These are phyloP conservation scores for Battus philenor DNA, from an alignment of 1,140 invertebrate species.

Conservation along the genomic window DNA sequence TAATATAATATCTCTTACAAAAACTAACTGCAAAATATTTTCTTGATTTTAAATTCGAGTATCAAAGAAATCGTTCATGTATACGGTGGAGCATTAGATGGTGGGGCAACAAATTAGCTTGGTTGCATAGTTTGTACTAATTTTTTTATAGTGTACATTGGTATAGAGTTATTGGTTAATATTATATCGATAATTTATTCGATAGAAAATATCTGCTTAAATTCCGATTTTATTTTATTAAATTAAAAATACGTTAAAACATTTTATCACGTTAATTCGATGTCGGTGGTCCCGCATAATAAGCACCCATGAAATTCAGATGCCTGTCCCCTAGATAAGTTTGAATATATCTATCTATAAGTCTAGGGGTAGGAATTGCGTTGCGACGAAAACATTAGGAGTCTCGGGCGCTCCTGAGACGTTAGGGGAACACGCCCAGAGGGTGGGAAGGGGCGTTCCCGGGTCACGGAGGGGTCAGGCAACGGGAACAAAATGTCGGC, in stretches of 20 bases:
- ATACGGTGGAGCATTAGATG: no score
- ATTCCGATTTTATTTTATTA: no score
- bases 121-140: no score
- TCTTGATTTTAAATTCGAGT: no score
- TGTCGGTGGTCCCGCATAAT: not conserved
- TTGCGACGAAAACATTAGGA: constrained; percentile 31
- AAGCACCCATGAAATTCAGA: constrained; percentile 16
- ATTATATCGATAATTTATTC: no score
- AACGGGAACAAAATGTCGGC: constrained; percentile 51
- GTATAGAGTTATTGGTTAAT: no score
- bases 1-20: no score
- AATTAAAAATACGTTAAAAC: not conserved
- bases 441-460: constrained; percentile 41
- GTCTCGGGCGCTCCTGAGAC: constrained; percentile 43
- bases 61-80: no score
- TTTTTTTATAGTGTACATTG: no score
- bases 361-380: constrained; percentile 22
- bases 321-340: constrained; percentile 3
- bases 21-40: no score
- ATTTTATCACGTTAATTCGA: not conserved
- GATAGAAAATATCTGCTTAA: no score
- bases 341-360: constrained; percentile 17
- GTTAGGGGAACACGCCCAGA: constrained; percentile 36
- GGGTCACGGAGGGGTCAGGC: constrained; percentile 43
- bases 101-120: no score